Conservation (phyloP, 2,797 vertebrate genomes). For the Cossypha heuglini region DNA sequence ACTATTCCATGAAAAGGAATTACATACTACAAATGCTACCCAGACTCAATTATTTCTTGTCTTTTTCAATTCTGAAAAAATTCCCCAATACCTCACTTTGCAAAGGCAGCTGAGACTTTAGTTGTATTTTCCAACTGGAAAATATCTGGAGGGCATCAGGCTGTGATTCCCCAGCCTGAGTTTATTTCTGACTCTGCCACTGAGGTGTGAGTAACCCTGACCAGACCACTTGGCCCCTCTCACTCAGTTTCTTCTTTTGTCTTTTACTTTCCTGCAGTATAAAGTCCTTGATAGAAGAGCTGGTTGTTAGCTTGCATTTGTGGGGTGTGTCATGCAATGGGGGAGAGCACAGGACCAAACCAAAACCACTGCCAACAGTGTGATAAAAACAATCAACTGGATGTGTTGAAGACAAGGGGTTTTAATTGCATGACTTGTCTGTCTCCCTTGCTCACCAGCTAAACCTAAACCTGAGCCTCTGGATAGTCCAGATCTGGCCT, state of each 20-base stretch:
- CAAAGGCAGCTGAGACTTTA: background rate
- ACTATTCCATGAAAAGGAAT: background rate
- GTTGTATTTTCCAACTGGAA: background rate
- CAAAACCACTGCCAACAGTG: background rate
- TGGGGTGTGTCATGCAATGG: fast-evolving
- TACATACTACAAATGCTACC: background rate
- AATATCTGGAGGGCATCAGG: background rate
- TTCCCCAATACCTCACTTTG: background rate
- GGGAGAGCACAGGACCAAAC: background rate
- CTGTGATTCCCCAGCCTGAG: background rate
- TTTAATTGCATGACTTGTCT: background rate
- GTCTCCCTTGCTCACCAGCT: background rate
- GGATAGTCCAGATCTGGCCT: background rate
- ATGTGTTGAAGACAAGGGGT: fast-evolving
- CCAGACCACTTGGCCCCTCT: background rate
- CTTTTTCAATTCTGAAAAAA: background rate
- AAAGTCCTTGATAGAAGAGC: background rate
- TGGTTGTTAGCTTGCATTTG: background rate
- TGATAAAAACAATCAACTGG: background rate
- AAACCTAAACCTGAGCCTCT: background rate
- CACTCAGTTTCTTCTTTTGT: background rate
- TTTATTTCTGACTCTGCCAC: background rate
- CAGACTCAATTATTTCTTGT: background rate
- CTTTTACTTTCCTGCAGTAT: background rate
- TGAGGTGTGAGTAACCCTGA: constrained; percentile 18